These are phyloP conservation scores for Archilochus colubris DNA, from an alignment of 2,113 vertebrate species.

Conservation along the genomic window DNA sequence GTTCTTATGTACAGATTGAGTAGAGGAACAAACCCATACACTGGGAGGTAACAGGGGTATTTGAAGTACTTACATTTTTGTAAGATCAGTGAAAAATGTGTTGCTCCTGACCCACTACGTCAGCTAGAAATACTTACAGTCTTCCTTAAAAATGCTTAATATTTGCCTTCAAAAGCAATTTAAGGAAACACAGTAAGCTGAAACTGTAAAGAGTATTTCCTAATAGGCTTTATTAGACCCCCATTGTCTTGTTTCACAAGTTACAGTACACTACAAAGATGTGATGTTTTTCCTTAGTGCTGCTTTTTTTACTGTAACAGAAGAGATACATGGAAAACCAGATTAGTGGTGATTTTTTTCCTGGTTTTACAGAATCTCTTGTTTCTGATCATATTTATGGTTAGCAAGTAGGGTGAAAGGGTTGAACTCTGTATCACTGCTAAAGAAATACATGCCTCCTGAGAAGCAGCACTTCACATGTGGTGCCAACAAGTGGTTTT, in stretches of 20 bases:
- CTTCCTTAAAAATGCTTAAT: background rate
- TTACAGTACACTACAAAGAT: background rate
- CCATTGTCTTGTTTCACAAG: background rate
- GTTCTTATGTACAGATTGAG: background rate
- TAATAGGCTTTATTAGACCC: background rate
- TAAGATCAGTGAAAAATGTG: background rate
- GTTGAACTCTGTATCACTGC: background rate
- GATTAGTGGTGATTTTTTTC: no score
- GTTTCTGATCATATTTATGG: background rate
- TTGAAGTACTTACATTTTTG: background rate
- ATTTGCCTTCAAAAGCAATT: background rate
- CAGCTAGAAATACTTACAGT: background rate
- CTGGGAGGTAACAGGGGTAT: rapidly evolving
- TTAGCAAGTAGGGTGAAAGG: background rate
- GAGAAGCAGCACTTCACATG: background rate
- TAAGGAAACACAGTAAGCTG: background rate
- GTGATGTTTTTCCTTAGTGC: background rate
- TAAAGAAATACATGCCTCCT: background rate
- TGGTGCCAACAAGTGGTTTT: background rate
- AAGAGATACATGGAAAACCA: background rate
- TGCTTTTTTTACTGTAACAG: background rate
- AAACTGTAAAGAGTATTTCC: background rate
- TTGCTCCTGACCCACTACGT: background rate
- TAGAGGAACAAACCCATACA: background rate
- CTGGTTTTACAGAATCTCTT: background rate